Base-by-base conservation (phyloP, 2,797 vertebrate genomes). In the Diplodus puntazzo region DNA sequence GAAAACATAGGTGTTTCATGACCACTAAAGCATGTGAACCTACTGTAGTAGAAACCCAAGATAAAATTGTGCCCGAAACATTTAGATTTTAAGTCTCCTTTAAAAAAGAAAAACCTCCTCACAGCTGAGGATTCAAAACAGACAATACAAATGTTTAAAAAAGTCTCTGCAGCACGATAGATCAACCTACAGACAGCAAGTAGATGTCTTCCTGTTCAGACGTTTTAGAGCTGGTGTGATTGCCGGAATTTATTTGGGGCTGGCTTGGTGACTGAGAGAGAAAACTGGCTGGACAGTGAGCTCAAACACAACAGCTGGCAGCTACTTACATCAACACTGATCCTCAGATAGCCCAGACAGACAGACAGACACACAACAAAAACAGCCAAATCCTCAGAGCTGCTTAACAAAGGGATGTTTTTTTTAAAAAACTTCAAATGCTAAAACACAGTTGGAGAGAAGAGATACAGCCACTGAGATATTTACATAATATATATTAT, bases 231-330 rank as follows among this genome's bases (percentile, higher is more conserved):
- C 53, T 3, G 18, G 10, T n/a, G 54, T 21, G 53, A 76, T 69
- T 57, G 80, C 43, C 34, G 60, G 49, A 69, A 81, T 85, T 66
- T 75, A 27, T 84, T 75, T 78, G 46, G 62, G 62, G 67, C 67
- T 58, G 69, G 25, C 46, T 73, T 43, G 13, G 70, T 73, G 63
- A 54, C 73, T 65, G 45, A 75, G 30, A 52, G 66, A 73, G 27
- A 27, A 49, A 18, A 34, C 30, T 3, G 55, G 27, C 79, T 17
- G 78, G 79, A 89, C 74, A 42, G 43, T 27, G 42, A 79, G 65
- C 73, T 59, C 64, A 54, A 61, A 79, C 66, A 73, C 72, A 43
- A 70, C 79, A 84, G 67, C 79, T 88, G 82, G 84, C 84, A 74
- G 80, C 57, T 63, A 60, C 87, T 81, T 80, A 67, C 73, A 67